These are phyloP conservation scores for Botrylloides violaceus DNA, from an alignment of 23 tunicate species.

Conservation along the genomic window DNA sequence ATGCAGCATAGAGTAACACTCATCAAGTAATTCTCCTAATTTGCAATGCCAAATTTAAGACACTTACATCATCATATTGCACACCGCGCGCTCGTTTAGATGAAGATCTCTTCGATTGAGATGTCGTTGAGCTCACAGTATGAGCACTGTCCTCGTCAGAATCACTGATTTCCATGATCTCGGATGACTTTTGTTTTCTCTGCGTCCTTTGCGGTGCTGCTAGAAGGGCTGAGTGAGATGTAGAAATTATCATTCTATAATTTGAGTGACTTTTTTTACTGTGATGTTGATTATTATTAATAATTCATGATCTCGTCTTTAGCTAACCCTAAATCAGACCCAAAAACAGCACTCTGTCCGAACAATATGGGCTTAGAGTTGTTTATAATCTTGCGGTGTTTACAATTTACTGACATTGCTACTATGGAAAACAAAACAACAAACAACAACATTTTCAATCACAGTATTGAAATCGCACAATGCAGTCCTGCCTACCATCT, in stretches of 20 bases:
- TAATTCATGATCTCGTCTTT: no score
- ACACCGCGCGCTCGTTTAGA: not conserved
- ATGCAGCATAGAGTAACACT: no score
- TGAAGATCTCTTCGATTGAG: not conserved
- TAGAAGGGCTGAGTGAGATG: not conserved
- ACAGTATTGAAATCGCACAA: slow-evolving; percentile 1
- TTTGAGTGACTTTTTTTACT: no score
- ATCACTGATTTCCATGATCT: not conserved
- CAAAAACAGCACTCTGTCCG: no score
- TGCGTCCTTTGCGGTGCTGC: not conserved
- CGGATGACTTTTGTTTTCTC: not conserved
- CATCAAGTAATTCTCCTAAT: no score
- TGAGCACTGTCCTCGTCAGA: not conserved
- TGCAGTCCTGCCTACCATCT: not conserved
- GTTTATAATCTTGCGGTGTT: no score
- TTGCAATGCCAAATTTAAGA: no score
- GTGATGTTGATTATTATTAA: no score
- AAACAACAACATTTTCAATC: not conserved
- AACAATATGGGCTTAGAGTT: no score
- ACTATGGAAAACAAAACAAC: not conserved
- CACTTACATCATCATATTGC: not conserved
- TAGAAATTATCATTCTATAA: no score
- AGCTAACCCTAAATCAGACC: no score
- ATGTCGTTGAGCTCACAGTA: not conserved
- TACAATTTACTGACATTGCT: no score